Base-by-base conservation (phyloP, 2,113 vertebrate genomes). In the Hoplias malabaricus region DNA sequence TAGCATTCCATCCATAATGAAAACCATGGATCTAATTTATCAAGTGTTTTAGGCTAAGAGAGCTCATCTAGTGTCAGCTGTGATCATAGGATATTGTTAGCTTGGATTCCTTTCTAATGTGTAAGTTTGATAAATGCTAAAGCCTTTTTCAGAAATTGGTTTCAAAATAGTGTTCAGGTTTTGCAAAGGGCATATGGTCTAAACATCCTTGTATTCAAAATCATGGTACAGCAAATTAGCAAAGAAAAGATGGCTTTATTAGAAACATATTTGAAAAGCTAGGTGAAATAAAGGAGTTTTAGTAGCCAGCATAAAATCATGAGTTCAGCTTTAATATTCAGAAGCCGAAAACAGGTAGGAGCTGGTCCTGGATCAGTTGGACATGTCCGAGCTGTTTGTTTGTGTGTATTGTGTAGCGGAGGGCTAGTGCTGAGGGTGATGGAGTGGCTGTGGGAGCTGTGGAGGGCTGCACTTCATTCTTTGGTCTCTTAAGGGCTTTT, bases 401-500 rank as follows among this genome's bases (percentile, higher is more conserved):
- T 48, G 50, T 25, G 38, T n/a, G 57, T 53, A 46, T 29, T 29
- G 42, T 33, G 6, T 9, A 56, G 77, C 56, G 31, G 13, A 19
- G 31, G 19, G 8, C 36, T 38, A 72, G 6, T 75, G 10, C 66
- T 50, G 12, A 36, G 61, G 66, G 50, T 56, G 61, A 68, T 75
- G 25, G 61, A 72, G 53, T 68, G 77, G 27, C 48, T 79, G 57
- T 67, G 50, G 76, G 27, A 65, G 73, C 25, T 46, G 6, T 14
- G 16, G 21, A 61, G 50, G 21, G 66, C 40, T 38, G n/a, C 72
- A 62, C 42, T 62, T 83, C 69, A 80, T 77, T 76, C 59, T 74
- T 79, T 69, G 73, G 46, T 71, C n/a, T 77, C 69, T 83, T 61
- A 73, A 68, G 62, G 50, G 73, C 61, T 68, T 73, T 73, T 73